Evolutionary conservation across 2,113 vertebrate species (phyloP).

Genomic region (Corydoras maculifer): DNA sequence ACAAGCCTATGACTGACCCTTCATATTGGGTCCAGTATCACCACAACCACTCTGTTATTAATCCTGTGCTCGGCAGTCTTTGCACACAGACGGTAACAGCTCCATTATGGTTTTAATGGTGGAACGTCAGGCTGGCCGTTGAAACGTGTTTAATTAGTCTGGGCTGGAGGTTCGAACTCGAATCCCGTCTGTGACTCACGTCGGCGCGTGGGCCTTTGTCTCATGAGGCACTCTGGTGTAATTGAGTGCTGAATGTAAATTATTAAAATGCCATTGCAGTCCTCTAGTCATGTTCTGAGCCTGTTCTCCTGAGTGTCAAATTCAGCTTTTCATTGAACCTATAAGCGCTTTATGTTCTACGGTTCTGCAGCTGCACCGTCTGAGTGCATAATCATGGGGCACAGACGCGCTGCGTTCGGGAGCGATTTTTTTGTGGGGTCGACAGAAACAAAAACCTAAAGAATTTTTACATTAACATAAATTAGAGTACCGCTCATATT

Average conservation of each 20-base stretch:
- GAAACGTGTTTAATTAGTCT: slow-evolving; percentile 44
- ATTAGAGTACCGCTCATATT: no score
- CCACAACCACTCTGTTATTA: no score
- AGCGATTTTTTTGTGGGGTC: no score
- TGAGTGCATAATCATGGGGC: background rate
- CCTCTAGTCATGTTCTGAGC: slow-evolving; percentile 1
- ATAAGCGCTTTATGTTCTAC: background rate
- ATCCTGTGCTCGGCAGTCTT: no score
- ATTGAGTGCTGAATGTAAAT: slow-evolving; percentile 39
- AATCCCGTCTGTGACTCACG: slow-evolving; percentile 40
- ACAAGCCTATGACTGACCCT: no score
- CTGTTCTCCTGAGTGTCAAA: slow-evolving; percentile 21
- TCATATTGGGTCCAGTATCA: no score
- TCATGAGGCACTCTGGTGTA: slow-evolving; percentile 23
- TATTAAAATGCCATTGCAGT: slow-evolving; percentile 26
- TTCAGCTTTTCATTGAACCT: background rate
- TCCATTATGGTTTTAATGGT: background rate
- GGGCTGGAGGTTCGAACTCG: slow-evolving; percentile 18
- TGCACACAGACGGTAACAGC: background rate
- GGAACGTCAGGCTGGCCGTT: slow-evolving; percentile 43
- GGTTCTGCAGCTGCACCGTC: background rate
- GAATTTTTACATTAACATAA: no score
- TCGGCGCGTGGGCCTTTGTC: slow-evolving; percentile 29
- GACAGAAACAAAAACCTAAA: no score
- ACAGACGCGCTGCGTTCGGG: no score